Evolutionary conservation across 2,113 vertebrate species (phyloP).

Genomic region (Cisticola juncidis): DNA sequence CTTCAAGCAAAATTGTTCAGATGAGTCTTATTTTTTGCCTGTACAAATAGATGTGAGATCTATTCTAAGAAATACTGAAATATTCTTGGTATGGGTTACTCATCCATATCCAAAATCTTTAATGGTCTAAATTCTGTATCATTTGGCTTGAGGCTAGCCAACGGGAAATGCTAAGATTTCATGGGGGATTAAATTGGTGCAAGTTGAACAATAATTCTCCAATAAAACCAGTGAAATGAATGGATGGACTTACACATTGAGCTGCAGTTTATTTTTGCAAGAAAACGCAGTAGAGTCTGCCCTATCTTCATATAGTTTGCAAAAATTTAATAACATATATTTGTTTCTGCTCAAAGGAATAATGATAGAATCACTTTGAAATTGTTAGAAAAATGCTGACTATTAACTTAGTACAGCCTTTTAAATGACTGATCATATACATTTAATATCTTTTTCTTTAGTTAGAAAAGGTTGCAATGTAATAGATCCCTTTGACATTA

Average conservation of each 20-base stretch:
- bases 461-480: slow-evolving; percentile 23
- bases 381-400: not conserved
- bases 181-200: not conserved
- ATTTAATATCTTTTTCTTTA: slow-evolving; percentile 38
- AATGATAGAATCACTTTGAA: not conserved
- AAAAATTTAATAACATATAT: not conserved
- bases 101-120: not conserved
- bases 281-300: not conserved
- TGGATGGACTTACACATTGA: not conserved
- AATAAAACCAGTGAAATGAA: not conserved
- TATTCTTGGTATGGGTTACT: not conserved
- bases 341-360: not conserved
- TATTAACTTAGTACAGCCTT: not conserved
- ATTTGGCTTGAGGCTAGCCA: not conserved
- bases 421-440: not conserved
- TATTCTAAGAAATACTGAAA: not conserved
- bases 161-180: not conserved
- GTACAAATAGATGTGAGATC: not conserved
- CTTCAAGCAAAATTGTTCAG: not conserved
- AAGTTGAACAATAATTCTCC: not conserved
- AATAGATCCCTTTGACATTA: slow-evolving; percentile 6
- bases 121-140: not conserved
- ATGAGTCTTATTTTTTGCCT: not conserved
- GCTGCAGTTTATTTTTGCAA: not conserved
- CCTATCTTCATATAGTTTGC: not conserved